A percentile compares a stretch with the other conserved stretches of the same genome.
These are phyloP conservation scores for Siniperca undulata DNA, from an alignment of 2,797 vertebrate genomes.

Conservation along the genomic window DNA sequence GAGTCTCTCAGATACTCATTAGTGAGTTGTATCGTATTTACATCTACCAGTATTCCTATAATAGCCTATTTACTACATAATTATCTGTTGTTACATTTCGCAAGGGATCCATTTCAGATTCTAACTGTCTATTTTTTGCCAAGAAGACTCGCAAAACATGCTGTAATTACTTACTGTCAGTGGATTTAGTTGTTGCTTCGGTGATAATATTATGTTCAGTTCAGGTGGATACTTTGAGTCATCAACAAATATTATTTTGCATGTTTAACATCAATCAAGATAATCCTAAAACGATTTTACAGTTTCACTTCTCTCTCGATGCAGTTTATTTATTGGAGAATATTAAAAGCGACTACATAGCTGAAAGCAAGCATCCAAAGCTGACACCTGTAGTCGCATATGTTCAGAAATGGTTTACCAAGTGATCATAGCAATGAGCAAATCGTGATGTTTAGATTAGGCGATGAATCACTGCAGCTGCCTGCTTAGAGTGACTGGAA, in stretches of 20 bases:
- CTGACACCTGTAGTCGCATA: conserved; percentile 13
- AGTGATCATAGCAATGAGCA: conserved; percentile 20
- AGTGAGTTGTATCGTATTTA: background rate
- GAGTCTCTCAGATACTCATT: conserved; percentile 19
- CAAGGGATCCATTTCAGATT: conserved; percentile 18
- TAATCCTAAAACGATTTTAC: background rate
- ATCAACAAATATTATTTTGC: background rate
- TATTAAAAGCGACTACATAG: background rate
- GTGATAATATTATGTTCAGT: background rate
- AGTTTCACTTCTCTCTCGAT: background rate
- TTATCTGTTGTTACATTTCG: conserved; percentile 4
- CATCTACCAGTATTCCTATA: background rate
- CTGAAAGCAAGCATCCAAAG: background rate
- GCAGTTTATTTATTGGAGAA: background rate
- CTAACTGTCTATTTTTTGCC: background rate
- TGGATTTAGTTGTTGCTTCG: conserved; percentile 1
- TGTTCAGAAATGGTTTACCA: conserved; percentile 4
- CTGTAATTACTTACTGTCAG: conserved; percentile 3
- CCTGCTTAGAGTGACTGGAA: conserved; percentile 35
- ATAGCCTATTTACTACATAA: conserved; percentile 24
- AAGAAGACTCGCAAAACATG: background rate
- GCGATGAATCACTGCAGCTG: conserved; percentile 69
- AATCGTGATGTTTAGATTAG: conserved; percentile 67
- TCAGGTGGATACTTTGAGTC: background rate
- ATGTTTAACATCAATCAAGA: conserved; percentile 7